Base-by-base conservation (phyloP, 2,888 invertebrate genomes). In the Choristoneura rosaceana region DNA sequence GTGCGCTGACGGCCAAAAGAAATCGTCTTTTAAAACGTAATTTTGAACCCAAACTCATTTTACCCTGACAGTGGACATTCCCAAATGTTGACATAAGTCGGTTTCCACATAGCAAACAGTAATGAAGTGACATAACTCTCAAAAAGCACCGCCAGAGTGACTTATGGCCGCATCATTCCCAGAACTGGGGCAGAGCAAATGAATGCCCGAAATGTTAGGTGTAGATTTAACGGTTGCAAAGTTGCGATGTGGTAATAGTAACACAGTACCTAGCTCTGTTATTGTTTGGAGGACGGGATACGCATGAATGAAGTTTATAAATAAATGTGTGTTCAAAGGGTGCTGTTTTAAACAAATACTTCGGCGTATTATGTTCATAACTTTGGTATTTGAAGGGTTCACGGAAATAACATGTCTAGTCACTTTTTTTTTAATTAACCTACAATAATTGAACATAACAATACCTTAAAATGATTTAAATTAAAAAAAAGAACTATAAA, bases 141-240 rank as follows among this genome's bases (percentile, higher is more conserved):
- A 76, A 79, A 75, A 76, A 76, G 76, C 74, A 67, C 75, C 69
- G 69, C 69, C 71, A 60, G n/a, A 68, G 74, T 75, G 70, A 75
- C 74, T 74, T 70, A 74, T 70, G 74, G 75, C 61, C 74, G 74
- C 75, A 74, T 71, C 77, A 74, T 78, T 78, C 78, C 77, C 78
- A 70, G 81, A 86, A 87, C 83, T 87, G 79, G 86, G 83, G 76
- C 85, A 86, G 80, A 82, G 78, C 76, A 84, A 87, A 86, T 83
- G 83, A 82, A 81, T 83, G 83, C 80, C 81, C 77, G 79, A 82
- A 81, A 81, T 82, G 83, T 80, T 82, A 81, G 82, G 81, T 82
- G 84, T 86, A 79, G 81, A 83, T 84, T 81, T 88, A 87, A 87
- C 87, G 86, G 88, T 81, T 80, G 80, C 80, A 63, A 73, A 73